Evolutionary conservation across 1,140 invertebrate genomes (phyloP), one percentile per base, ranked within the genome.

Genomic region (Procambarus virginalis): DNA sequence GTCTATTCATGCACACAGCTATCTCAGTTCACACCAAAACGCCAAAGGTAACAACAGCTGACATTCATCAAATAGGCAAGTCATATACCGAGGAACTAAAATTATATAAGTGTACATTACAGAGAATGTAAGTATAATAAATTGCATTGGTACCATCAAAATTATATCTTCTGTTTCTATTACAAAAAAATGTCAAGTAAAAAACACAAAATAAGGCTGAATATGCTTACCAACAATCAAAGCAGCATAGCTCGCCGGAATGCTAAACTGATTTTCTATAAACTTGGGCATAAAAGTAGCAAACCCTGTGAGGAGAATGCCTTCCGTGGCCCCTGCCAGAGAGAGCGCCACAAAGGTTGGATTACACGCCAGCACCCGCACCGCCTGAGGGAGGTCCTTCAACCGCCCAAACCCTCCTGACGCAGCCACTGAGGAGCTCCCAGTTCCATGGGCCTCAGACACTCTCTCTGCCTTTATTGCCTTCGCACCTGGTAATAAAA

Each of bases 251-350:
- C 96, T 96, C 0, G 97, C 95, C 55, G 95, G 95, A 10, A 97
- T 95, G 92, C 96, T 96, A 92, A 97, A 98, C 94, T 97, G 97
- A 93, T 96, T 97, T 94, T 98, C 97, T 79, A 98, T 96, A 84
- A 96, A 95, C 93, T 98, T 98, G 0, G 97, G 97, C 86, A 97
- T 94, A 93, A 97, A 98, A 0, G 97, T 96, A 1, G 97, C 96
- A 92, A 97, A 97, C 0, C 97, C 97, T 0, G 96, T 95, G 6
- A 97, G 95, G 0, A 97, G 94, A 92, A 97, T 94, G 22, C 97
- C 97, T 93, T 97, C 97, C 76, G 95, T 96, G 0, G 97, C 96
- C 2, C 96, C 96, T 3, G 96, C 97, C 83, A 97, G 93, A 92
- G 96, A 97, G 2, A 98, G 93, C 93, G 97, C 96, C 93, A 97